Percentiles rank a stretch among this genome's conserved stretches.
phyloP scores from a whole-genome alignment of 2,113 vertebrate species.

The Gobio gobio region DNA sequence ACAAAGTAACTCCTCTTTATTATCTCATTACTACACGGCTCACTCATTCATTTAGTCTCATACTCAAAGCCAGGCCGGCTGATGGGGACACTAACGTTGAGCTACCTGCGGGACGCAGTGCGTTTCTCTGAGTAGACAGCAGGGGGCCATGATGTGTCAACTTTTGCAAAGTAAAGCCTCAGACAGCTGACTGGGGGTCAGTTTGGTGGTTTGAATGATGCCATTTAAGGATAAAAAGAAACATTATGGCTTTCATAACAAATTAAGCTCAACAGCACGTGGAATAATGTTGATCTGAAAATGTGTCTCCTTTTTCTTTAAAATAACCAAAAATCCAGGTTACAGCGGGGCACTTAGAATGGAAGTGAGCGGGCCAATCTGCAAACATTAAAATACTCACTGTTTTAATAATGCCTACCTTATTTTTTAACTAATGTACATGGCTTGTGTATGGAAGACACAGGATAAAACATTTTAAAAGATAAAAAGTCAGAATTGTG shows the following conservation, averaged over 20 bases:
- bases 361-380: not conserved
- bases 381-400: not conserved
- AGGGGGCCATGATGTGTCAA: slow-evolving; percentile 71
- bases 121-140: slow-evolving; percentile 56
- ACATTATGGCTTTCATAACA: not conserved
- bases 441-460: no score
- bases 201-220: not conserved
- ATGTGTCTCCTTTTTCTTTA: not conserved
- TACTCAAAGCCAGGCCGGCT: slow-evolving; percentile 26
- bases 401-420: not conserved
- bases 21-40: slow-evolving; percentile 63
- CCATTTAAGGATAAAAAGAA: not conserved
- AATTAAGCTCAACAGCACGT: not conserved
- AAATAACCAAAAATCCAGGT: not conserved
- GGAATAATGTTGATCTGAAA: not conserved
- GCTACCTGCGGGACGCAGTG: not conserved
- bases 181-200: slow-evolving; percentile 6
- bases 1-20: slow-evolving; percentile 63
- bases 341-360: not conserved
- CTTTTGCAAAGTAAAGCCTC: slow-evolving; percentile 20
- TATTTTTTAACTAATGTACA: no score
- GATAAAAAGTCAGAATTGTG: no score
- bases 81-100: slow-evolving; percentile 36
- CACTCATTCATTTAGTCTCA: slow-evolving; percentile 55
- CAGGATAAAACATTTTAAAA: no score